phyloP scores from a whole-genome alignment of 64 coral and sea anemone species.

The Actinia tenebrosa region DNA sequence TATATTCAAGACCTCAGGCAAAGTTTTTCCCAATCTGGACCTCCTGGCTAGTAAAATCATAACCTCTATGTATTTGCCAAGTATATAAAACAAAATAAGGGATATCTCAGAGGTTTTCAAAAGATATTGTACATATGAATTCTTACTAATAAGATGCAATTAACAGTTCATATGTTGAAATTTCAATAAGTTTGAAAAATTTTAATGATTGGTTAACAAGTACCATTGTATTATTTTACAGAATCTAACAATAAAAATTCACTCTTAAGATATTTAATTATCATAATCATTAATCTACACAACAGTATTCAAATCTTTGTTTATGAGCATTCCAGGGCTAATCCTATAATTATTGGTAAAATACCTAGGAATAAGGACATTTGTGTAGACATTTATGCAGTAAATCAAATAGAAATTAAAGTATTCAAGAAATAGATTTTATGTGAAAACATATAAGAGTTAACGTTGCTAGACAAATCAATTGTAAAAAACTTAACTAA shows the following conservation, averaged over 20 bases:
- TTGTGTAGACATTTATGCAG: neutral
- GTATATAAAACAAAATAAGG: too few species aligned
- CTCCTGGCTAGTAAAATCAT: too few species aligned
- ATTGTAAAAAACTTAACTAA: neutral
- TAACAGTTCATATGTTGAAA: neutral
- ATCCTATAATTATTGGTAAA: slow-evolving; percentile 5
- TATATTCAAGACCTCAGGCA: too few species aligned
- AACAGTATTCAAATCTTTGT: slow-evolving; percentile 1
- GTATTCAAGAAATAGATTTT: neutral
- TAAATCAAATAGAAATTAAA: neutral
- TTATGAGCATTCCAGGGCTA: neutral
- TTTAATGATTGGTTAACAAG: neutral
- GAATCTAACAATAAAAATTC: neutral
- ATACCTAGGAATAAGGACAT: neutral
- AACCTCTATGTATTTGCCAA: too few species aligned
- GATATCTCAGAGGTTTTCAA: too few species aligned
- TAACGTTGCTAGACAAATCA: neutral
- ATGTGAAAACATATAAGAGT: neutral
- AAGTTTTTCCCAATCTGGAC: too few species aligned
- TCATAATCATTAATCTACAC: neutral
- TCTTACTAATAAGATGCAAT: neutral
- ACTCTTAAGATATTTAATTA: neutral
- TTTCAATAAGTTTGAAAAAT: neutral
- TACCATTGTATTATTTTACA: neutral
- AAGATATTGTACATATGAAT: neutral